Evolutionary conservation across 2,113 vertebrate species (phyloP), one percentile per base, ranked within the genome.

Genomic region (Entosphenus tridentatus): DNA sequence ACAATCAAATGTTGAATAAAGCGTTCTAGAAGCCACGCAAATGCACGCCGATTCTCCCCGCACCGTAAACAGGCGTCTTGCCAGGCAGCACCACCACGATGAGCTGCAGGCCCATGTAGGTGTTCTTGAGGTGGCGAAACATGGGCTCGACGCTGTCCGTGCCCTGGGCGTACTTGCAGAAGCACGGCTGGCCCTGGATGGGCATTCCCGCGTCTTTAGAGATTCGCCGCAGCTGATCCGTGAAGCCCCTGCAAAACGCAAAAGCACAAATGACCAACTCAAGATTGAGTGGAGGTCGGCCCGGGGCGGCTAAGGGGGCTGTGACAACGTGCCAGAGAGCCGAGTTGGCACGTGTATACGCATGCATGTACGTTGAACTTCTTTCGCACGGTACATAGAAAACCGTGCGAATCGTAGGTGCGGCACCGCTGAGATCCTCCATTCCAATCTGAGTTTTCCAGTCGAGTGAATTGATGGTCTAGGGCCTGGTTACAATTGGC

Each of bases 51-150:
- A n/a, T 7, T 62, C 56, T 69, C n/a, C 14, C 70, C 79, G 82
- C 75, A 95, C 89, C 90, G 3, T 95, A 96, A 62, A 96, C 91
- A 0, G 91, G 91, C 0, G 91, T 97, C 73, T 97, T 97, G 62
- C 93, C 93, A 0, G 93, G 93, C 76, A 97, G 80, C 76, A 97
- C 96, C 76, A 97, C 93, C 1, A 97, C 95, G 79, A 97, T 96
- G 79, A 97, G 92, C 79, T 97, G 92, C 9, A 97, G 85, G 16
- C 89, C 92, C 2, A 91, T 88, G 73, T 97, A 97, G 10, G 89
- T 96, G 81, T 97, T 97, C 80, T 97, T 97, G 75, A 97, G 85
- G 80, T 97, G 92, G 70, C 92, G 80, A 77, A 97, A 97, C 92
- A 97, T 97, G 77, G 92, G 92, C 80, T 96, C 90, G 79, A 95